Evolutionary conservation across 2,797 vertebrate species (phyloP), one percentile per base, ranked within the genome.

Genomic region (Tachyglossus aculeatus): DNA sequence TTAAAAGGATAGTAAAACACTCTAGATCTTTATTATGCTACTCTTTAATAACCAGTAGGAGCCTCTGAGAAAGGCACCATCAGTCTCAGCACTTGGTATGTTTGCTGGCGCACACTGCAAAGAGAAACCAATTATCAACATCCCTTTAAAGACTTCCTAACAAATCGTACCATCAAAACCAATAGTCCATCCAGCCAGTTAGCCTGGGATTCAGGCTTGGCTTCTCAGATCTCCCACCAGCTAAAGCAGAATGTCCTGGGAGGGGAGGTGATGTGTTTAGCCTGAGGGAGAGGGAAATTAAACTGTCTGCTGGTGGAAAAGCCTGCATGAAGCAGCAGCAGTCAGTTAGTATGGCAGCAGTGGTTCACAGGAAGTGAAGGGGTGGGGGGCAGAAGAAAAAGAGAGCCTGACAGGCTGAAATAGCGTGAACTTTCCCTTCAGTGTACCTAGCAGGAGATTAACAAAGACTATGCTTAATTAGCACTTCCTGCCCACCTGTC

Each of bases 401-500:
- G 37, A 8, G 38, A 32, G 21, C 7, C 27, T 3, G 18, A 7
- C 16, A 14, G 18, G 19, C 58, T 55, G 54, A 71, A 78, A 71
- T 64, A 62, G 76, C 74, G 48, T 44, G 53, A 77, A 72, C 71
- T 82, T 79, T 79, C 62, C 67, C 70, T 81, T 81, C 69, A 64
- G 50, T 25, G 37, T 69, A 75, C 66, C 71, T 86, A 73, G 73
- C 78, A 77, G 67, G 70, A 81, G 69, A 86, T 75, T 69, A 85
- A 74, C 76, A 73, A 83, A 81, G 74, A 82, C 71, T 78, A 78
- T 67, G 22, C 67, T 81, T 79, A 70, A 59, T 83, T 89, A 87
- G 71, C 80, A 68, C 66, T 86, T 89, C 81, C 78, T 88, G 80
- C 76, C 79, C 72, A 71, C 71, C 68, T 88, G 72, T 69, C 59